Conservation (phyloP, 2,888 invertebrate species). For the Pemphredon lugubris region DNA sequence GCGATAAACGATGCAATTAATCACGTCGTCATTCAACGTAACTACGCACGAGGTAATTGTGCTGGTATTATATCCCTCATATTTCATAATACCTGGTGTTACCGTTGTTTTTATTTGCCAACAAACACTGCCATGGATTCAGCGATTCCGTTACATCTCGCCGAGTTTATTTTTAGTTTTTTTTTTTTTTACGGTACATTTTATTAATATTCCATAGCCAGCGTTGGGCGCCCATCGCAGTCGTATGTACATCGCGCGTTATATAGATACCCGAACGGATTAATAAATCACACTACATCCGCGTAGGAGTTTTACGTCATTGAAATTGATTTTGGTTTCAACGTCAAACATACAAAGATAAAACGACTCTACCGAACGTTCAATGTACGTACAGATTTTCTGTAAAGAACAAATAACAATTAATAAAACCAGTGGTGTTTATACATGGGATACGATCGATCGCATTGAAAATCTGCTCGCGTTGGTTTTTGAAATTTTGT, state of each 20-base stretch:
- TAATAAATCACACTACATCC: constrained; percentile 32
- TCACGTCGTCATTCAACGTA: constrained; percentile 16
- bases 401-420: no score
- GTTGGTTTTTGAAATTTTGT: no score
- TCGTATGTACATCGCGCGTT: constrained; percentile 32
- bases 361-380: no score
- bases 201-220: constrained; percentile 47
- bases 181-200: constrained; percentile 31
- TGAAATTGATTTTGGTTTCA: constrained; percentile 35
- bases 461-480: no score
- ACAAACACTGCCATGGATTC: constrained; percentile 37
- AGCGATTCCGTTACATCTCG: constrained; percentile 11
- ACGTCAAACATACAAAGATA: no score
- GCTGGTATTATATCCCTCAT: constrained; percentile 35
- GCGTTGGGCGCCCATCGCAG: neutral
- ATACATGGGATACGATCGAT: no score
- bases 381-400: no score
- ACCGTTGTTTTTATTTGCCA: constrained; percentile 35
- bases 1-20: constrained; percentile 9
- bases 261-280: constrained; percentile 22
- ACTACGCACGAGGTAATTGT: neutral
- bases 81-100: constrained; percentile 30
- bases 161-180: constrained; percentile 43
- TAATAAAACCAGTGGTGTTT: no score
- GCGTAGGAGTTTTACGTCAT: constrained; percentile 17